These are phyloP conservation scores for Cryptoblepharus egeriae DNA, from an alignment of 2,797 vertebrate genomes.

Conservation along the genomic window DNA sequence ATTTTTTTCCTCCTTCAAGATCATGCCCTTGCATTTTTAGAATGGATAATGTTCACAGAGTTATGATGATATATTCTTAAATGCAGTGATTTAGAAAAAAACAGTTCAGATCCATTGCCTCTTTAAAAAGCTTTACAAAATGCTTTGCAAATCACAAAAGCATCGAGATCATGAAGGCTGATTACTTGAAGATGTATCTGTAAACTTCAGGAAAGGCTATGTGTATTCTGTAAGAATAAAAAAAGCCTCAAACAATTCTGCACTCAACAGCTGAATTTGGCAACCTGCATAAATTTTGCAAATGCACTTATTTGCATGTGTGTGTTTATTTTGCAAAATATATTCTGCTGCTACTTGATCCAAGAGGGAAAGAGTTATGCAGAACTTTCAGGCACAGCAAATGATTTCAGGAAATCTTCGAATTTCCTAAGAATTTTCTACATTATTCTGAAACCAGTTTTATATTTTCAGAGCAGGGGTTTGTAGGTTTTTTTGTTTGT, in stretches of 20 bases:
- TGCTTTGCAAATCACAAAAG: conserved; percentile 28
- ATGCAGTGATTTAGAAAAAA: conserved; percentile 68
- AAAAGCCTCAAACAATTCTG: background rate
- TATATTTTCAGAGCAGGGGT: no score
- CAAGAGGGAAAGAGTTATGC: no score
- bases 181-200: conserved; percentile 61
- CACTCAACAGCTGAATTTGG: background rate
- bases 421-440: no score
- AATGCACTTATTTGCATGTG: background rate
- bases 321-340: background rate
- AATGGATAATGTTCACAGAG: conserved; percentile 70
- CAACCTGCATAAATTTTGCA: background rate
- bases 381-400: no score
- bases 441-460: background rate
- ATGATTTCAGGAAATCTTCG: background rate
- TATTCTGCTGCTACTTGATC: background rate
- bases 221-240: background rate
- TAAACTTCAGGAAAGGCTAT: conserved; percentile 17
- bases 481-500: no score
- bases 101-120: conserved; percentile 48
- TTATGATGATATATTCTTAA: conserved; percentile 72
- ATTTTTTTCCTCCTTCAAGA: conserved; percentile 61
- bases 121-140: conserved; percentile 47
- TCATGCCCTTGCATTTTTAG: conserved; percentile 72
- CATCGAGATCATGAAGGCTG: conserved; percentile 59